Base-by-base conservation (phyloP, 2,113 vertebrate genomes). In the Nothocercus julius region DNA sequence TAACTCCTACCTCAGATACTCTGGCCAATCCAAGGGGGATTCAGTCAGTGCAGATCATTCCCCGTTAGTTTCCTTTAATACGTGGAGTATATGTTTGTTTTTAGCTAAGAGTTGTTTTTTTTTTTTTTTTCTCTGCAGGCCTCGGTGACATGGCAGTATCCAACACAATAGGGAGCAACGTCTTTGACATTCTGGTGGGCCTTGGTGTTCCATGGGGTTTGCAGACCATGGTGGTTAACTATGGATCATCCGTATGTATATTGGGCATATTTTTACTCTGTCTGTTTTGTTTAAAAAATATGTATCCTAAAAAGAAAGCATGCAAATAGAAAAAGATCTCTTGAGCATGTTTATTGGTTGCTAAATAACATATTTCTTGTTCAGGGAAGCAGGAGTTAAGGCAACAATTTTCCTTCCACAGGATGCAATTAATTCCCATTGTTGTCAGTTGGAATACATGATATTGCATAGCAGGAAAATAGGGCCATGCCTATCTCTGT, bases 71-170 rank as follows among this genome's bases (percentile, higher is more conserved):
- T 88, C 38, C 51, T 89, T 17, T 77, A 58, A 28, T 32, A 69
- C 16, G 66, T 27, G 77, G 47, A 68, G 2, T 20, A 40, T 40
- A 63, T 6, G 25, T 51, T 75, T 14, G 12, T n/a, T 90, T 92
- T 72, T 82, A 82, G 64, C 19, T 7, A 67, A 58, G 27, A 78
- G 13, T 34, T 74, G 13, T 54, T 64, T 44, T 94, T 47, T 93
- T 54, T 64, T 44, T 94, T 47, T 93, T 30, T 69, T 40, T 91
- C 83, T 93, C 85, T 32, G 87, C 96, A 99, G 99, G 99, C 77
- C 98, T 99, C 2, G 99, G 99, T 34, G 99, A 99, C 96, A 99
- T 99, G 99, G 99, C 99, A 0, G 99, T 99, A 38, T 99, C 99
- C 44, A 99, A 99, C 92, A 99, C 99, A 62, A 98, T 99, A 24